These are phyloP conservation scores for Oostethus manadensis DNA, from an alignment of 2,113 vertebrate genomes.

Conservation along the genomic window DNA sequence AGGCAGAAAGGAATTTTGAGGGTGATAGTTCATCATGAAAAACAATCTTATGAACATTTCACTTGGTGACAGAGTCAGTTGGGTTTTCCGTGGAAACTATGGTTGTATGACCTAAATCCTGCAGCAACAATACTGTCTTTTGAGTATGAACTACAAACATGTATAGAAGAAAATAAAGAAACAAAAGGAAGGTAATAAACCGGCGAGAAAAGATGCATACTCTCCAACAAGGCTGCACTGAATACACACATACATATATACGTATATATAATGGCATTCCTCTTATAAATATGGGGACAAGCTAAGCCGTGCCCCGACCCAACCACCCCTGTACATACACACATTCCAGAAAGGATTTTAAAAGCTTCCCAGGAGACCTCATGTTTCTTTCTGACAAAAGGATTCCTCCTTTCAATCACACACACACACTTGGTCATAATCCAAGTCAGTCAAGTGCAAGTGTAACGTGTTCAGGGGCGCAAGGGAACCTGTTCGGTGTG, in stretches of 20 bases:
- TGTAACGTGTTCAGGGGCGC: neutral
- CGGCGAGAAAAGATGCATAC: slow-evolving; percentile 36
- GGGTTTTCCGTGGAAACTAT: neutral
- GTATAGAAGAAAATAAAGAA: slow-evolving; percentile 16
- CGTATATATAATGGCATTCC: slow-evolving; percentile 61
- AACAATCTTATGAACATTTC: neutral
- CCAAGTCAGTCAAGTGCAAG: slow-evolving; percentile 5
- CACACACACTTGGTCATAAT: slow-evolving; percentile 1
- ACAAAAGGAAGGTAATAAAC: too few relatives aligned
- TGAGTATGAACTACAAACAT: neutral
- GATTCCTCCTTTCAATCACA: slow-evolving; percentile 40
- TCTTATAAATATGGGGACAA: slow-evolving; percentile 47
- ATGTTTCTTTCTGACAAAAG: slow-evolving; percentile 60
- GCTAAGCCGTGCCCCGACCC: slow-evolving; percentile 1
- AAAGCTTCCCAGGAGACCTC: slow-evolving; percentile 64
- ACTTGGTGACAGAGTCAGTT: neutral
- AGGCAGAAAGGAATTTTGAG: neutral
- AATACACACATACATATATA: slow-evolving; percentile 13
- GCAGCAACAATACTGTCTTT: neutral
- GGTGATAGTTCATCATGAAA: neutral
- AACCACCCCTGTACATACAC: slow-evolving; percentile 21
- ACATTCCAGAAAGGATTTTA: slow-evolving; percentile 71
- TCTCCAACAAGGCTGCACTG: too few relatives aligned
- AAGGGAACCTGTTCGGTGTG: neutral
- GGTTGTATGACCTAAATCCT: neutral